These are phyloP conservation scores for Melanotaenia pygmaea DNA, from an alignment of 2,797 vertebrate species.

Conservation along the genomic window DNA sequence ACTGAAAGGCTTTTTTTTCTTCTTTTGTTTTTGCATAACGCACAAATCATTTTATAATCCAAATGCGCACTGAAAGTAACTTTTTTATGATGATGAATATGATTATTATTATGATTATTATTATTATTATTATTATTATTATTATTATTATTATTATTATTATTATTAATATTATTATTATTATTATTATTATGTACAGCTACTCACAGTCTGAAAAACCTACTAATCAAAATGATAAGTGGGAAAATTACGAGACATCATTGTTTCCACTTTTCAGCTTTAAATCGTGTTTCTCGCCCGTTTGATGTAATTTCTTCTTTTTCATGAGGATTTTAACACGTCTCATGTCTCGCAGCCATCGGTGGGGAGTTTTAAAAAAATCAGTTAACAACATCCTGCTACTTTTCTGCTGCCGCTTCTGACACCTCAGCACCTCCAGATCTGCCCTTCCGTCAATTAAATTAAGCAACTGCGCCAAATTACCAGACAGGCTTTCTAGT, in stretches of 20 bases:
- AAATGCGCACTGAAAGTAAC: too few species aligned
- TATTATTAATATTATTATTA: too few species aligned
- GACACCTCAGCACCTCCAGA: slow-evolving; percentile 46
- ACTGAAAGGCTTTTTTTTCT: background rate
- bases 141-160: too few species aligned
- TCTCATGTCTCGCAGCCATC: slow-evolving; percentile 50
- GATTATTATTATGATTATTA: too few species aligned
- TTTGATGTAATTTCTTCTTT: slow-evolving; percentile 16
- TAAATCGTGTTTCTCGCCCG: background rate
- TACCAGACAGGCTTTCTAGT: rapidly evolving
- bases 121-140: too few species aligned
- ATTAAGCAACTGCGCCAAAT: slow-evolving; percentile 32
- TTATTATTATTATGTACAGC: too few species aligned
- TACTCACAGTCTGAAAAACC: too few species aligned
- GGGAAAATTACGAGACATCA: too few species aligned
- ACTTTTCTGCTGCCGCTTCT: slow-evolving; percentile 26
- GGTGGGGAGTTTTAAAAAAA: slow-evolving; percentile 25
- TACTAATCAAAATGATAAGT: too few species aligned
- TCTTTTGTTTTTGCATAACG: too few species aligned
- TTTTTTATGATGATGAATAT: too few species aligned
- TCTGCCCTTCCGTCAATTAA: slow-evolving; percentile 38
- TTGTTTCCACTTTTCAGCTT: background rate
- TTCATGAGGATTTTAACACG: slow-evolving; percentile 33
- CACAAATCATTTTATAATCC: too few species aligned
- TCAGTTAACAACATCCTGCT: slow-evolving; percentile 64